Base-by-base conservation (phyloP, 2,888 invertebrate species). In the Notodonta dromedarius region DNA sequence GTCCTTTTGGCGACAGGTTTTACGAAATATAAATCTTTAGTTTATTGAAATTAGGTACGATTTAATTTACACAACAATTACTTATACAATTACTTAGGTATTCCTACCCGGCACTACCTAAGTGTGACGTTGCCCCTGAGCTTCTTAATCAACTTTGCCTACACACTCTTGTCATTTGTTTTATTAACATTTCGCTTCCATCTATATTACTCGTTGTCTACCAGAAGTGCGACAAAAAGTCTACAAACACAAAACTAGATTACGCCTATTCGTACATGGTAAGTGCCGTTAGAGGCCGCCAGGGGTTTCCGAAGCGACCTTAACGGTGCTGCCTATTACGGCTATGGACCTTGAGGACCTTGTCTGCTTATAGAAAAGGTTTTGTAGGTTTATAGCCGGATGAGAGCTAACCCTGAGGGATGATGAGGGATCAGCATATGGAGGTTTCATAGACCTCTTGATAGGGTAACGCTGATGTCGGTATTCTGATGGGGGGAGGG, bases 231-330 rank as follows among this genome's bases (percentile, higher is more conserved):
- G 46, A n/a, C 46, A 46, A 46, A 46, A 46, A 46, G n/a, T n/a
- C 4, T 6, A 46, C 13, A 44, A 44, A 12, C n/a, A 5, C 5
- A 4, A 13, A 46, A 46, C 6, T 46, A 46, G 46, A 46, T 46
- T 46, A 13, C 46, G 46, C 46, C 46, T 46, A 46, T 46, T n/a
- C n/a, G 46, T 46, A 46, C 13, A n/a, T 46, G 2, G 13, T 46
- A 46, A 72, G 73, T 74, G 58, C 75, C 69, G 73, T 72, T 72
- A 76, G 71, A 68, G 82, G 79, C 82, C 81, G 52, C 73, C 73
- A 79, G 83, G 82, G 83, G 80, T 78, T 75, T 67, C 60, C 72
- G 50, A n/a, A 39, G 42, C 67, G 76, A 77, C 76, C 77, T 79
- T 80, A 79, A 68, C 73, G 76, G 76, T 73, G 67, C 63, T 74